Conservation (phyloP, 2,888 invertebrate genomes). For the Pyrgus malvae region DNA sequence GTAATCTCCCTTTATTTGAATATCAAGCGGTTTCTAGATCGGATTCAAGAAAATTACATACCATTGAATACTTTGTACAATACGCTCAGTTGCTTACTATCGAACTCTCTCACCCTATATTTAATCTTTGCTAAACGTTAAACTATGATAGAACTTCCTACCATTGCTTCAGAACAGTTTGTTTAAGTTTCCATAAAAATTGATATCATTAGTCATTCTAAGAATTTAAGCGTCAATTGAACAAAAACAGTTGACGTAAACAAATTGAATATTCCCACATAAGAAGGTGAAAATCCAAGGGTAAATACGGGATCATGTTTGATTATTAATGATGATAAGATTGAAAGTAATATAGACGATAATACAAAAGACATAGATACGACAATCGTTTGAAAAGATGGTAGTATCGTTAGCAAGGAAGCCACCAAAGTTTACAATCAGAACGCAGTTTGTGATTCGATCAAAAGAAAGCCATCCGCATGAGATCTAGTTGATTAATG, state of each 20-base stretch:
- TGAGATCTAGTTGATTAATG: slow-evolving; percentile 74
- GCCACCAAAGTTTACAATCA: slow-evolving; percentile 67
- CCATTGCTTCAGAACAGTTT: slow-evolving; percentile 35
- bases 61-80: not conserved
- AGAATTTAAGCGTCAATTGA: slow-evolving; percentile 75
- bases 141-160: slow-evolving; percentile 1
- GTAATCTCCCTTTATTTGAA: slow-evolving; percentile 13
- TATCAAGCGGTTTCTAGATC: slow-evolving; percentile 5
- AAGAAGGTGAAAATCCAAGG: slow-evolving; percentile 77
- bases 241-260: slow-evolving; percentile 77
- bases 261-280: slow-evolving; percentile 80
- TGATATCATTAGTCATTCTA: slow-evolving; percentile 67
- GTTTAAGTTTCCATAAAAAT: slow-evolving; percentile 56
- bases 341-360: slow-evolving; percentile 42
- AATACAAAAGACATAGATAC: slow-evolving; percentile 36
- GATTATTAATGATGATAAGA: slow-evolving; percentile 62
- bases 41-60: not conserved
- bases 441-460: slow-evolving; percentile 64
- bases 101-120: slow-evolving; percentile 9
- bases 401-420: slow-evolving; percentile 53
- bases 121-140: not conserved
- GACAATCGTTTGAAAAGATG: slow-evolving; percentile 39
- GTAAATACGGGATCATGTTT: slow-evolving; percentile 67
- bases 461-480: slow-evolving; percentile 65
- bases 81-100: no score